These are phyloP conservation scores for Cranoglanis bouderius DNA, from an alignment of 2,113 vertebrate species.

Conservation along the genomic window DNA sequence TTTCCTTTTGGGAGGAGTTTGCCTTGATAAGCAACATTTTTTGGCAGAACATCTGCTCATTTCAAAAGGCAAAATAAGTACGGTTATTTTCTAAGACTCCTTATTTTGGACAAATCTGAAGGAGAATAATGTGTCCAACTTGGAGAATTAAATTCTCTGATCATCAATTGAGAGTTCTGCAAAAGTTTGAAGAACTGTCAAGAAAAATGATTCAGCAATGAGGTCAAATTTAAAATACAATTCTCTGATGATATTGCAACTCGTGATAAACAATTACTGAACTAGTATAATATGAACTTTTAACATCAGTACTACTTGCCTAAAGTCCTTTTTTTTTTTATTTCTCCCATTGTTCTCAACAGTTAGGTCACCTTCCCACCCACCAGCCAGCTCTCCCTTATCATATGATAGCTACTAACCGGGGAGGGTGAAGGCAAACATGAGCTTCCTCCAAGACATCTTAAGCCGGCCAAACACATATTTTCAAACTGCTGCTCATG, in stretches of 20 bases:
- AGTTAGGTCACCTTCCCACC: neutral
- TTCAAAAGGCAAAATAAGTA: neutral
- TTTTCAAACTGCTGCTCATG: neutral
- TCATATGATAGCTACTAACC: neutral
- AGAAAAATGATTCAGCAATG: neutral
- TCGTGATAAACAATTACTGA: neutral
- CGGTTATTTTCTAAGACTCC: neutral
- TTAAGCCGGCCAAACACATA: neutral
- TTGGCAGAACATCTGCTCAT: neutral
- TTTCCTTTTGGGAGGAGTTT: neutral
- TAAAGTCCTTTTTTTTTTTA: neutral
- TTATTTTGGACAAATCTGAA: neutral
- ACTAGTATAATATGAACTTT: neutral
- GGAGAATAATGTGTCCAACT: neutral
- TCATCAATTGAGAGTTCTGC: neutral
- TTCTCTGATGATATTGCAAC: neutral
- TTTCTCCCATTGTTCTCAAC: neutral
- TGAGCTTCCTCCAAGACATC: neutral
- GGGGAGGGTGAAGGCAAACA: neutral
- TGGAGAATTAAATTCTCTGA: neutral
- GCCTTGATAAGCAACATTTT: neutral
- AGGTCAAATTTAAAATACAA: neutral
- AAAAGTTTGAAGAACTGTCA: neutral
- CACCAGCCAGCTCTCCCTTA: neutral
- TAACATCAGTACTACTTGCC: neutral